phyloP scores from a whole-genome alignment of 2,797 vertebrate genomes.

The Trematomus bernacchii region DNA sequence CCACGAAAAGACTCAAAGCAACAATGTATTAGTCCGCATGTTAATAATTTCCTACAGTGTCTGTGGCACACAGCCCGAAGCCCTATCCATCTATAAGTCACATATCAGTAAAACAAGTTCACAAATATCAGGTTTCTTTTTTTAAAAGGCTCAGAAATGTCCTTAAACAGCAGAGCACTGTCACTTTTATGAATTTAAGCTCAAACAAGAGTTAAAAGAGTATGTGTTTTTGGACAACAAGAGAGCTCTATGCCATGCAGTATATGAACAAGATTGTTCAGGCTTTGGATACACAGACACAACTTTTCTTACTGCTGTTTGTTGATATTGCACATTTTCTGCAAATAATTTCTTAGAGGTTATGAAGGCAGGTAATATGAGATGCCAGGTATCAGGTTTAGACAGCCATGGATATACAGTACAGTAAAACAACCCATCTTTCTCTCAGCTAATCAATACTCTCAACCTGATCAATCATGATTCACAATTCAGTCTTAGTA shows the following conservation, averaged over 20 bases:
- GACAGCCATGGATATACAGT: not conserved
- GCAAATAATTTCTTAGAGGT: not conserved
- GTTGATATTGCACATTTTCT: not conserved
- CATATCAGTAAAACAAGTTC: not conserved
- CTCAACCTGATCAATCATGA: slow-evolving; percentile 30
- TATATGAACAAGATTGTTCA: not conserved
- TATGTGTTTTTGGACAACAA: not conserved
- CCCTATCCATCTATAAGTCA: not conserved
- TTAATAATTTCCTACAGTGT: not conserved
- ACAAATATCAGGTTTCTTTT: not conserved
- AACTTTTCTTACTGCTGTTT: not conserved
- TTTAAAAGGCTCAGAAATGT: not conserved
- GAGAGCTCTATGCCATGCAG: no score
- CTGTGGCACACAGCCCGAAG: not conserved
- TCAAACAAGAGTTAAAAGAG: not conserved
- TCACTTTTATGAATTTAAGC: not conserved
- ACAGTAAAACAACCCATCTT: slow-evolving; percentile 16
- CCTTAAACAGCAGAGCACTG: not conserved
- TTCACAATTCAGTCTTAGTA: slow-evolving; percentile 17
- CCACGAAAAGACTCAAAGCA: not conserved
- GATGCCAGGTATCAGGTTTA: not conserved
- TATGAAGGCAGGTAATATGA: not conserved
- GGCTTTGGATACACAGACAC: not conserved
- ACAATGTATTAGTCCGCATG: not conserved
- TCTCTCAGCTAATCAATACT: slow-evolving; percentile 23